Conservation (phyloP, 2,113 vertebrate species). For the Oryzias javanicus region DNA sequence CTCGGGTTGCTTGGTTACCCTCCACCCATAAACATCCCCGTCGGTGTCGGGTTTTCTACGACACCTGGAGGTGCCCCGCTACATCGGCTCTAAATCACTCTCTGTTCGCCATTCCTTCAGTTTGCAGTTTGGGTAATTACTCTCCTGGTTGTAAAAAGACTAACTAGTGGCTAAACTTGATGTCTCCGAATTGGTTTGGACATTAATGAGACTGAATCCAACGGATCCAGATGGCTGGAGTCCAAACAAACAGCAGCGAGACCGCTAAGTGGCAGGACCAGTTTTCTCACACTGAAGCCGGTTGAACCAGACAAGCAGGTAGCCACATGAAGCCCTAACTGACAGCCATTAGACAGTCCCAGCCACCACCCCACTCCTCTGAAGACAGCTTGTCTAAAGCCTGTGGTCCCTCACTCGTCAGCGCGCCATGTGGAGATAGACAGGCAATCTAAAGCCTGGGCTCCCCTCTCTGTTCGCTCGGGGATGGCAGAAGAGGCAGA, state of each 20-base stretch:
- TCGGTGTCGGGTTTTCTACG: constrained; percentile 39
- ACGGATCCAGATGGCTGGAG: constrained; percentile 2
- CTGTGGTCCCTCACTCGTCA: constrained; percentile 39
- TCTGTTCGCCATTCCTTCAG: constrained; percentile 18
- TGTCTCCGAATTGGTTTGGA: constrained; percentile 21
- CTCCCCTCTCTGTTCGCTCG: constrained; percentile 14
- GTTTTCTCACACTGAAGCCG: constrained; percentile 31
- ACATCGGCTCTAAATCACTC: constrained; percentile 30
- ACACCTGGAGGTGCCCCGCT: constrained; percentile 28
- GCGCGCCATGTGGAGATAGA: constrained; percentile 27
- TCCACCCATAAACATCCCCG: constrained; percentile 41
- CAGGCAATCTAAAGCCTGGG: constrained; percentile 35
- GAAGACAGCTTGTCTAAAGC: constrained; percentile 48
- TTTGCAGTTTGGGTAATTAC: constrained; percentile 35
- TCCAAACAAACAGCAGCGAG: constrained; percentile 45
- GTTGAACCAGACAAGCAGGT: constrained; percentile 68
- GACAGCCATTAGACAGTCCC: constrained; percentile 48
- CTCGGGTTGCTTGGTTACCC: constrained; percentile 42
- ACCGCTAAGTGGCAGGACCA: constrained; percentile 9
- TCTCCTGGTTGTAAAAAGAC: constrained; percentile 17
- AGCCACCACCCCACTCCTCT: constrained; percentile 18
- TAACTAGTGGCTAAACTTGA: constrained; percentile 25
- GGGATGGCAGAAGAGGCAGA: constrained; percentile 27
- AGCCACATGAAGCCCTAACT: constrained; percentile 30
- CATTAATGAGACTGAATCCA: constrained; percentile 31